Base-by-base conservation (phyloP, 2,797 vertebrate species). In the Lutjanus campechanus region DNA sequence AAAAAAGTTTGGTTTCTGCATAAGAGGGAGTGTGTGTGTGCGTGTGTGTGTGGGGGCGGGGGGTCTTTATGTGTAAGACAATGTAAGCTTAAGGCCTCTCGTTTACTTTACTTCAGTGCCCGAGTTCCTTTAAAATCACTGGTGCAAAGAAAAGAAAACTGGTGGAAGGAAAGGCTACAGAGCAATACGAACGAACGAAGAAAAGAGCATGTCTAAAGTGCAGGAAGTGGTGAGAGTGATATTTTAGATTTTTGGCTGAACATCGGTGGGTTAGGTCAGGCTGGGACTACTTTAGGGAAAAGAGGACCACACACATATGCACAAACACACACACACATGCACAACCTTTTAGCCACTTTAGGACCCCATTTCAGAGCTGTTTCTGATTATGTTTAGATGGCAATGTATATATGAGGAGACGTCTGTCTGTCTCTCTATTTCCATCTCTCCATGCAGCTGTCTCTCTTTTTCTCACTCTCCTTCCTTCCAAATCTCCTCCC, bases 211-310 rank as follows among this genome's bases (percentile, higher is more conserved):
- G 41, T 67, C 51, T 44, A 53, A 75, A 76, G 63, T 80, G 65
- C 73, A 89, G 86, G 84, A 92, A 87, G 87, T 85, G 85, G 82
- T 67, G 73, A 88, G 56, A 76, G 72, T 64, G 68, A 91, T 87
- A 87, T 89, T 88, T 89, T 85, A 73, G 82, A 87, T 70, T 84
- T 90, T 87, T 91, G 82, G 83, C 87, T 89, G 85, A 88, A 84
- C 67, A 84, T 74, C 36, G 88, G 55, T 58, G 47, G 82, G 87
- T 88, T 82, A 60, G 84, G 84, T 86, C 73, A 70, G 75, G 66
- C 76, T 81, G 85, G 76, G 74, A 85, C 77, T 75, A 79, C 77
- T 84, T 84, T 84, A 55, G 78, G 63, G 63, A 81, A 36, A 85
- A 53, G 66, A 77, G 66, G 92, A 90, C 89, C 91, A 89, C 89